These are phyloP conservation scores for Matsumurasca onukii DNA, from an alignment of 1,140 invertebrate genomes.

Conservation along the genomic window DNA sequence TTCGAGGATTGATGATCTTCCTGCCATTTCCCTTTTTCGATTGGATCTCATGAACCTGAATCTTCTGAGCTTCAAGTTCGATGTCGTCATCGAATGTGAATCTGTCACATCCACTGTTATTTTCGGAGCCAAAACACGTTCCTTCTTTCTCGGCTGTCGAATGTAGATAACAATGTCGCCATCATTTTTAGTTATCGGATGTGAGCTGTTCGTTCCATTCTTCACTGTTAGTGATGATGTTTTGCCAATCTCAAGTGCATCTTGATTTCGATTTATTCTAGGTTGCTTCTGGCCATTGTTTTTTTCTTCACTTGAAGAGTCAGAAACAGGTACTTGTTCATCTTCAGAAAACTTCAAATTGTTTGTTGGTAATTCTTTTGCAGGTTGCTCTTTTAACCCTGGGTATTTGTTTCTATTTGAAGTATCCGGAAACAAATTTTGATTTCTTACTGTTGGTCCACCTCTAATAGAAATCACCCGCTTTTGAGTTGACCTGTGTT, in stretches of 20 bases:
- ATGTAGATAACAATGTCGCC: not conserved
- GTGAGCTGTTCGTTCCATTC: too few species aligned
- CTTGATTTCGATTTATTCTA: too few species aligned
- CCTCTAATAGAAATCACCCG: too few species aligned
- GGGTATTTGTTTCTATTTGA: not conserved
- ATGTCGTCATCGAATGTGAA: not conserved
- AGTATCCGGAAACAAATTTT: too few species aligned
- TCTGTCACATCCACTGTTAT: not conserved
- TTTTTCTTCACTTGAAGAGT: not conserved
- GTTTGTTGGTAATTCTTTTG: not conserved
- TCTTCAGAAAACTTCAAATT: not conserved
- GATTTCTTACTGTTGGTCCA: too few species aligned
- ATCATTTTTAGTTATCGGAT: not conserved
- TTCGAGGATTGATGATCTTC: not conserved
- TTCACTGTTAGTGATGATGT: too few species aligned
- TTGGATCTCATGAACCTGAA: not conserved
- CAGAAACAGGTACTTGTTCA: not conserved
- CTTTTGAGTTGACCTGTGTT: too few species aligned
- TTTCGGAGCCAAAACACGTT: not conserved
- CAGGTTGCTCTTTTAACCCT: not conserved
- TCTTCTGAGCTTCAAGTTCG: not conserved
- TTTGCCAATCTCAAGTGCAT: too few species aligned
- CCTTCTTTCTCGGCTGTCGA: not conserved
- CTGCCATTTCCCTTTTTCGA: not conserved
- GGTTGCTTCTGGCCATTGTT: not conserved